A percentile compares a stretch with the other conserved stretches of the same genome.
These are phyloP conservation scores for Platanista minor DNA, from an alignment of 2,113 vertebrate genomes.

Conservation along the genomic window DNA sequence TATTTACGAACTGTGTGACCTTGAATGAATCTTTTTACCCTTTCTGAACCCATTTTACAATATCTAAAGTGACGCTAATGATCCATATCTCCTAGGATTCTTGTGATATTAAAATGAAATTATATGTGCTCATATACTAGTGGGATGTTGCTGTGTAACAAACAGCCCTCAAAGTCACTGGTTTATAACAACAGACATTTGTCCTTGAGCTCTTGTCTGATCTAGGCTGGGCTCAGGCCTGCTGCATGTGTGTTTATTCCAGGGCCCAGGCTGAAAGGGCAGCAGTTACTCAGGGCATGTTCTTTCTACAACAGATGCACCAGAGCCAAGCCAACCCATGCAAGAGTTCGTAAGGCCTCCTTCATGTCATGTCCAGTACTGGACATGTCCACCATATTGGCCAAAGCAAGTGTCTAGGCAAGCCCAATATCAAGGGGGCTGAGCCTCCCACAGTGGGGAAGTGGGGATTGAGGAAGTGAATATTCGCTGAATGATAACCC, in stretches of 20 bases:
- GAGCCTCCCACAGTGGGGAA: not conserved
- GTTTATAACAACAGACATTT: not conserved
- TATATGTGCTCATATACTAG: not conserved
- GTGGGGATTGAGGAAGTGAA: no score
- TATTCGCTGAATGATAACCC: not conserved
- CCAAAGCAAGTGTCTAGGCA: not conserved
- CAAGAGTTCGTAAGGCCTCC: not conserved
- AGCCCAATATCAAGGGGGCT: not conserved
- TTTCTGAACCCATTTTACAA: not conserved
- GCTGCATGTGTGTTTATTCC: not conserved
- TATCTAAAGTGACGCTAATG: not conserved
- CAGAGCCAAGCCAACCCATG: not conserved
- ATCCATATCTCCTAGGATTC: not conserved
- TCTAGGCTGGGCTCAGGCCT: not conserved
- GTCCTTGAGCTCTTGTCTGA: not conserved
- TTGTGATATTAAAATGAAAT: not conserved
- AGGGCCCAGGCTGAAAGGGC: not conserved
- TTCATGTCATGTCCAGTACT: not conserved
- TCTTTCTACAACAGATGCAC: not conserved
- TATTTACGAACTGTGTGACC: not conserved
- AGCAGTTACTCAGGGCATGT: not conserved
- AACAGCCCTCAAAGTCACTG: not conserved
- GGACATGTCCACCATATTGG: not conserved
- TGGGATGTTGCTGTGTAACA: not conserved
- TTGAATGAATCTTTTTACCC: not conserved